Evolutionary conservation across 2,797 vertebrate genomes (phyloP), one percentile per base, ranked within the genome.

Genomic region (Gymnodraco acuticeps): DNA sequence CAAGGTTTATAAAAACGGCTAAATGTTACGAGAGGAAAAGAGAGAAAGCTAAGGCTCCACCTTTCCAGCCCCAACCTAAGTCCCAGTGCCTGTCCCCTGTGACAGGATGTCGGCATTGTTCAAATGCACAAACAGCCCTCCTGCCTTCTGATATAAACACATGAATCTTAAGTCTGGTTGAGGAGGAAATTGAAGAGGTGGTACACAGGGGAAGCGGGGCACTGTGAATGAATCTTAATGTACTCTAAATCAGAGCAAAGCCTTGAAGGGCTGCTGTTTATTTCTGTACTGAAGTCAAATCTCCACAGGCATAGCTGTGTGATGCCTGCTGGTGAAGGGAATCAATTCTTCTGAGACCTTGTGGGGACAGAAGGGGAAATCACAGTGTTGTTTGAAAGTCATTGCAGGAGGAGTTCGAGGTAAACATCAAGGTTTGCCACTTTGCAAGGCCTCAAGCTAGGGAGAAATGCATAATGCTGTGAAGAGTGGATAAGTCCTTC

Each of bases 341-440:
- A 91, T 91, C 89, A 91, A 91, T 91, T 89, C 92, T 84, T 79
- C 12, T 75, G 92, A 89, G 91, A 88, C 88, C 88, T 93, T 84
- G 85, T 84, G 85, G 92, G 87, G 91, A 91, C 90, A 91, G 90
- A 92, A 81, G 82, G 81, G 91, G 89, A 92, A 89, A 92, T 92
- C 89, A 89, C 85, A 90, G 88, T 74, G 76, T 82, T 82, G 85
- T 89, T 83, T 92, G 80, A 89, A 91, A 92, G 90, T 88, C 88
- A 90, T 91, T 86, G 80, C 83, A 69, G 85, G 75, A 79, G 78
- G 78, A 78, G 64, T 73, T 83, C 74, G 78, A 88, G 84, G 87
- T 87, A 89, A 88, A 88, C 88, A 86, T 88, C 82, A 86, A 87
- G 85, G 83, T 87, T 77, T 70, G 78, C 84, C 85, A 78, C 77